A percentile compares a stretch with the other conserved stretches of the same genome.
Evolutionary conservation across 2,888 invertebrate species (phyloP).

Genomic region (Volucella zonaria): DNA sequence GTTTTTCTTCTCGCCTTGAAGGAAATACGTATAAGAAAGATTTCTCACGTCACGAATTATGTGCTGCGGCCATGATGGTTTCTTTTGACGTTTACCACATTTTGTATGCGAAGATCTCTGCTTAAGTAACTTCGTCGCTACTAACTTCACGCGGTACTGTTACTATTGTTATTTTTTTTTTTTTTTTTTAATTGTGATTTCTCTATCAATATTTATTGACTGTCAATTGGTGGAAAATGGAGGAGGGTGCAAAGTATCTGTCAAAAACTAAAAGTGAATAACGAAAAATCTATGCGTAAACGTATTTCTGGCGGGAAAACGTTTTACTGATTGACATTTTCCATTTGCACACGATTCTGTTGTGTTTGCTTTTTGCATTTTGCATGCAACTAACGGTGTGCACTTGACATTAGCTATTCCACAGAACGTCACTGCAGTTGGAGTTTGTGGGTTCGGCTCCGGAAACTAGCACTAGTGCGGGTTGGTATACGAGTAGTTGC

Average conservation of each 20-base stretch:
- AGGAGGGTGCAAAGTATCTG: not conserved
- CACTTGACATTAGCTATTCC: constrained; percentile 72
- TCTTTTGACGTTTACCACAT: not conserved
- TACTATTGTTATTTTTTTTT: constrained; percentile 8
- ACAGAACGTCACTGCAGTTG: constrained; percentile 49
- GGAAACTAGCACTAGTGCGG: not conserved
- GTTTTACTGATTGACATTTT: constrained; percentile 65
- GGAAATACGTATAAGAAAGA: constrained; percentile 9
- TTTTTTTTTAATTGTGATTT: constrained; percentile 20
- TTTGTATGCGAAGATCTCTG: not conserved
- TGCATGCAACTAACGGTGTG: constrained; percentile 67
- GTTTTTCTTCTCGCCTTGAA: constrained; percentile 12
- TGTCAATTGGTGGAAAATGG: constrained; percentile 7
- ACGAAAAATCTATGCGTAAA: constrained; percentile 6
- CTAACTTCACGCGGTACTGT: constrained; percentile 1
- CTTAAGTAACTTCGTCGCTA: not conserved
- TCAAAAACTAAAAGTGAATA: not conserved
- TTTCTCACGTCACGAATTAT: constrained; percentile 44
- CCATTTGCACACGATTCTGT: constrained; percentile 59
- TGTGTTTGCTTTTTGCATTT: constrained; percentile 65
- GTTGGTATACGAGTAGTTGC: not conserved
- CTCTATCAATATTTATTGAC: constrained; percentile 36
- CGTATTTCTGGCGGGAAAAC: constrained; percentile 65
- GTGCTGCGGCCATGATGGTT: constrained; percentile 57
- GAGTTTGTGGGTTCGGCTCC: constrained; percentile 11